These are phyloP conservation scores for Neuroscelio doddi DNA, from an alignment of 2,888 invertebrate genomes.

Conservation along the genomic window DNA sequence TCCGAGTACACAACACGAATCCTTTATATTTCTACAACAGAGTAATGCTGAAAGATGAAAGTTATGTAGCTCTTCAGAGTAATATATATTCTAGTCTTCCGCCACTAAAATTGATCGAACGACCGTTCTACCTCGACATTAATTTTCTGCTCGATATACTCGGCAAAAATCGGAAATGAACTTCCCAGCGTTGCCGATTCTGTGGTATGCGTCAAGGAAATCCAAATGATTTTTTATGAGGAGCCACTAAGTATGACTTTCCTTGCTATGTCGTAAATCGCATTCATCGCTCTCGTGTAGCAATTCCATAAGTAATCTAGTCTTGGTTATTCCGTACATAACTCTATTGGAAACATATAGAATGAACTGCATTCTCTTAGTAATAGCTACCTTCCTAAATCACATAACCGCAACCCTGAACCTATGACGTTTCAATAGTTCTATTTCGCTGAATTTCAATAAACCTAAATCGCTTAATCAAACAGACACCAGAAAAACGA, in stretches of 20 bases:
- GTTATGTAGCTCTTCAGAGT: conserved; percentile 17
- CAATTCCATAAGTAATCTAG: conserved; percentile 62
- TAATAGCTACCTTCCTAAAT: conserved; percentile 43
- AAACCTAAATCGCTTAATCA: conserved; percentile 31
- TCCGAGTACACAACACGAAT: conserved; percentile 79
- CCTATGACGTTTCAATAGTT: conserved; percentile 33
- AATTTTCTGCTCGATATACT: conserved; percentile 40
- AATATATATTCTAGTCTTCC: conserved; percentile 26
- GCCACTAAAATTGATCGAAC: conserved; percentile 36
- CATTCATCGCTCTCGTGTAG: conserved; percentile 49
- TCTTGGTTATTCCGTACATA: conserved; percentile 55
- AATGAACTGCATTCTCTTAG: conserved; percentile 19
- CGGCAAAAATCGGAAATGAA: conserved; percentile 34
- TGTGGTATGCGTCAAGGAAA: conserved; percentile 43
- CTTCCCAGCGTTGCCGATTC: conserved; percentile 20
- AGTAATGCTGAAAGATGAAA: conserved; percentile 25
- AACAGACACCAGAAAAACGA: conserved; percentile 13
- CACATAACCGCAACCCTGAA: conserved; percentile 34
- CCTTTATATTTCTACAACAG: conserved; percentile 15
- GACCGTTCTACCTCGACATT: conserved; percentile 25
- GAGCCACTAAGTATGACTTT: conserved; percentile 25
- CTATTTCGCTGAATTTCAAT: conserved; percentile 35
- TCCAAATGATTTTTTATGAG: conserved; percentile 51
- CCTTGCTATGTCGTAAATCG: conserved; percentile 53
- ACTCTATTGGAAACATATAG: conserved; percentile 43